Percentiles rank a stretch among this genome's conserved stretches.
Evolutionary conservation across 2,797 vertebrate species (phyloP).

Genomic region (Malurus splendens): DNA sequence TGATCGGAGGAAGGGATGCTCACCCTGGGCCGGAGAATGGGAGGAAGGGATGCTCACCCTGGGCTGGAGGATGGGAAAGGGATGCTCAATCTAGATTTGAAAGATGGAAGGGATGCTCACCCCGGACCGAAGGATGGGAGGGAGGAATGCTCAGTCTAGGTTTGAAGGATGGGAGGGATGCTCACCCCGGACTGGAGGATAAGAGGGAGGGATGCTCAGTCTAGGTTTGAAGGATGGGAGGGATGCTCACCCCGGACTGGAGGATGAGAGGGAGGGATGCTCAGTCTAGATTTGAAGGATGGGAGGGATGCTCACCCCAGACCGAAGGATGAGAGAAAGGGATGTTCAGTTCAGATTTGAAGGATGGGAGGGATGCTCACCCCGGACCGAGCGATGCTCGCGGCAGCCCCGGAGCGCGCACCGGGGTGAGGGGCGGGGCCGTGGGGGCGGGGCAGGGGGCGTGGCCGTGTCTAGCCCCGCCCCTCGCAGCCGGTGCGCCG

Average conservation of each 20-base stretch:
- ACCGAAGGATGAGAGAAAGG: too few relatives aligned
- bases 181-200: too few relatives aligned
- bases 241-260: background rate
- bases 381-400: too few relatives aligned
- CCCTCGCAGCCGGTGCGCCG: background rate
- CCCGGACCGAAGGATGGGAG: background rate
- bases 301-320: too few relatives aligned
- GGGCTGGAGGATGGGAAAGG: background rate
- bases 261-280: too few relatives aligned
- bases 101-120: background rate
- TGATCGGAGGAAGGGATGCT: background rate
- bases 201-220: too few relatives aligned
- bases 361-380: too few relatives aligned
- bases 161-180: background rate
- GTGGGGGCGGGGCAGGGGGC: background rate
- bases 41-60: background rate
- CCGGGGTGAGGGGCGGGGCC: background rate
- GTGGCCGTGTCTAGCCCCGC: rapidly evolving
- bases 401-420: background rate
- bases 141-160: too few relatives aligned
- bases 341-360: too few relatives aligned
- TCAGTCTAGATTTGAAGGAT: too few relatives aligned
- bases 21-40: background rate
- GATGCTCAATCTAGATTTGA: background rate
- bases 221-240: too few relatives aligned